phyloP scores from a whole-genome alignment of 2,797 vertebrate genomes.

The Rhinella marina region DNA sequence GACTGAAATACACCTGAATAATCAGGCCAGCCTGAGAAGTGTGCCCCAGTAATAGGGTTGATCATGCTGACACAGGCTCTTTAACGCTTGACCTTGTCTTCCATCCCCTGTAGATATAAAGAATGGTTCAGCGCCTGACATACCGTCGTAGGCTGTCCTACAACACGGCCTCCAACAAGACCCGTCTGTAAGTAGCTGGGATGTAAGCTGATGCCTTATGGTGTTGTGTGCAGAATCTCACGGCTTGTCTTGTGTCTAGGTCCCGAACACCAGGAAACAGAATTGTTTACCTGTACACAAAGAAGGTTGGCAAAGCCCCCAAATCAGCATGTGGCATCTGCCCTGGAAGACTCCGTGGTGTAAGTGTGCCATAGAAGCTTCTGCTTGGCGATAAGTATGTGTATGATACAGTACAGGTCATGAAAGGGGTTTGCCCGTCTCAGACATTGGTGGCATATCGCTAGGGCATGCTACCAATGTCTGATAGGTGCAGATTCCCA shows the following conservation, averaged over 20 bases:
- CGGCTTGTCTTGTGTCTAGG: constrained; percentile 68
- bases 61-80: too few species aligned
- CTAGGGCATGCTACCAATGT: too few species aligned
- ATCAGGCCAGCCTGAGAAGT: too few species aligned
- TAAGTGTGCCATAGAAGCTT: constrained; percentile 74
- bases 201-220: neutral
- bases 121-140: constrained; percentile 96
- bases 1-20: too few species aligned
- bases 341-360: constrained; percentile 94
- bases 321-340: constrained; percentile 96
- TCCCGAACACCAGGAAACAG: constrained; percentile 97
- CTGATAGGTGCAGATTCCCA: too few species aligned
- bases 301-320: constrained; percentile 97
- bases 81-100: neutral
- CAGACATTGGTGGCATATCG: too few species aligned
- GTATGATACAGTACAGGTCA: too few species aligned
- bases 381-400: too few species aligned
- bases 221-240: neutral
- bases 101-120: constrained; percentile 69
- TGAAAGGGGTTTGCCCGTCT: neutral
- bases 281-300: constrained; percentile 97
- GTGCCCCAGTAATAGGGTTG: too few species aligned
- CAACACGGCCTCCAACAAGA: constrained; percentile 98
- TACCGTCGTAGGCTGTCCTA: constrained; percentile 99
- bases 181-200: constrained; percentile 87